Percentiles rank a stretch among this genome's conserved stretches.
These are phyloP conservation scores for Pararge aegeria DNA, from an alignment of 1,140 invertebrate genomes.

Conservation along the genomic window DNA sequence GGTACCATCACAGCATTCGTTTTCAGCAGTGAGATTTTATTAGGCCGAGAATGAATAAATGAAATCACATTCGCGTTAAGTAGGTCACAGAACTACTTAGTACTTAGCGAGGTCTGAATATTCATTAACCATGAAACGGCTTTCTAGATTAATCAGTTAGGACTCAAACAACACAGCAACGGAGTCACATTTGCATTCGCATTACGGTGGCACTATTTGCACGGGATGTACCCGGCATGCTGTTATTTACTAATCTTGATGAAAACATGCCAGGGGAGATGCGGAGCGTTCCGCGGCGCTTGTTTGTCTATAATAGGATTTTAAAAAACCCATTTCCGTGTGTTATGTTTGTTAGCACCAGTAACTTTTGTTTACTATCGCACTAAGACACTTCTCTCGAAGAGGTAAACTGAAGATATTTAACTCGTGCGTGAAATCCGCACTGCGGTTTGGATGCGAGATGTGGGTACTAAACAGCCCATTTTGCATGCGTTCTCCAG, in stretches of 20 bases:
- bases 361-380: no score
- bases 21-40: no score
- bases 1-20: no score
- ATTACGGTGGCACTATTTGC: slow-evolving; percentile 27
- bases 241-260: slow-evolving; percentile 23
- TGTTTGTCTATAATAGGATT: not conserved
- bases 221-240: slow-evolving; percentile 12
- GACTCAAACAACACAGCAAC: slow-evolving; percentile 19
- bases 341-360: no score
- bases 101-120: not conserved
- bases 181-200: slow-evolving; percentile 32
- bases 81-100: not conserved
- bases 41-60: no score
- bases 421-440: no score
- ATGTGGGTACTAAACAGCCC: no score
- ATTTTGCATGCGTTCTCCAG: no score
- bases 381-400: no score
- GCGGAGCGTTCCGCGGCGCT: not conserved
- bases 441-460: no score
- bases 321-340: not conserved
- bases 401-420: no score
- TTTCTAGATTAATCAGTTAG: slow-evolving; percentile 13
- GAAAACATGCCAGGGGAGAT: slow-evolving; percentile 19
- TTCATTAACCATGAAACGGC: not conserved
- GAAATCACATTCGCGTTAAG: no score